Conservation (phyloP, 2,113 vertebrate species). For the Cavia porcellus region DNA sequence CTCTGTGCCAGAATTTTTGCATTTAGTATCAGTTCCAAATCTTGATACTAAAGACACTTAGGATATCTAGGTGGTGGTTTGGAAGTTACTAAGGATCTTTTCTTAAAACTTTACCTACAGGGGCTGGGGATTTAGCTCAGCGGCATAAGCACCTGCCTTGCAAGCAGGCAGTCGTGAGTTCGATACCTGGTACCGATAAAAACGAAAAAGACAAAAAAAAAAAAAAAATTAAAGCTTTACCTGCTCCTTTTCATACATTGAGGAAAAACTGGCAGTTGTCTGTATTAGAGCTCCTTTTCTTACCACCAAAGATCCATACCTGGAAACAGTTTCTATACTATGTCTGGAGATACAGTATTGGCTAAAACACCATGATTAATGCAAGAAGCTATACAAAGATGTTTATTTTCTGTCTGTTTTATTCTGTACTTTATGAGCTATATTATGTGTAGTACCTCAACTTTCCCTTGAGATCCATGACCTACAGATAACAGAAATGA, state of each 20-base stretch:
- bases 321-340: not conserved
- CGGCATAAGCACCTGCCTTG: too few species aligned
- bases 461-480: slow-evolving; percentile 53
- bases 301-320: not conserved
- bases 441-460: not conserved
- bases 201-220: too few species aligned
- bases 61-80: not conserved
- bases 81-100: not conserved
- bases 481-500: not conserved
- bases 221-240: not conserved
- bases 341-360: slow-evolving; percentile 25
- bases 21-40: not conserved
- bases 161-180: too few species aligned
- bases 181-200: too few species aligned
- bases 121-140: too few species aligned
- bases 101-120: not conserved
- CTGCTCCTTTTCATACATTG: slow-evolving; percentile 39
- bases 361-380: slow-evolving; percentile 50
- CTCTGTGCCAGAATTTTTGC: not conserved
- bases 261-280: not conserved
- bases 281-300: not conserved
- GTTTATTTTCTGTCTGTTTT: not conserved
- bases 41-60: slow-evolving; percentile 19
- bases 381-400: not conserved
- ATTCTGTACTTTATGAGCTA: slow-evolving; percentile 36